Conservation (phyloP, 1,140 invertebrate species). For the Liolophura sinensis region DNA sequence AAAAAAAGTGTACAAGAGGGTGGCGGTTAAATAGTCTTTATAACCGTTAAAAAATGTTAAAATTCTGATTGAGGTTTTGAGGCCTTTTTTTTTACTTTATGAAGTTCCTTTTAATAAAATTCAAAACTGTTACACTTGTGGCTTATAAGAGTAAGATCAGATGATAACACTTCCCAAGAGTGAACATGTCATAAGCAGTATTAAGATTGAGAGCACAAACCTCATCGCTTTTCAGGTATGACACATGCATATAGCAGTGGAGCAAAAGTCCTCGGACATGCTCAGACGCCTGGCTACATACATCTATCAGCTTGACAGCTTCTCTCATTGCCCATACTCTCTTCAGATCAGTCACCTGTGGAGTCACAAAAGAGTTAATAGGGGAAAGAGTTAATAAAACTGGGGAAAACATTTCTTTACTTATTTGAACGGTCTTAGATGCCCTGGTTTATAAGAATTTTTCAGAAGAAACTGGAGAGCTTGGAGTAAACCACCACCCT, state of each 20-base stretch:
- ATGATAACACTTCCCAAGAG: no score
- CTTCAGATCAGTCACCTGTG: slow-evolving; percentile 21
- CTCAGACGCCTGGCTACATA: slow-evolving; percentile 21
- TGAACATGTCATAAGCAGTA: no score
- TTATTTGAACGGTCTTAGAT: not conserved
- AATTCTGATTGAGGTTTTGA: no score
- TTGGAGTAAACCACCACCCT: not conserved
- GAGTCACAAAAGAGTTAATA: slow-evolving; percentile 3
- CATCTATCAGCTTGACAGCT: slow-evolving; percentile 19
- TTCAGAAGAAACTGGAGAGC: not conserved
- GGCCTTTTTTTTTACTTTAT: no score
- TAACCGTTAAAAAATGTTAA: no score
- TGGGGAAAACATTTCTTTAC: not conserved
- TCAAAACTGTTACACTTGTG: no score
- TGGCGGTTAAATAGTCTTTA: no score
- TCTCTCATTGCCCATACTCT: slow-evolving; percentile 26
- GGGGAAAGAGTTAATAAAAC: not conserved
- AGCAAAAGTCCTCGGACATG: slow-evolving; percentile 20
- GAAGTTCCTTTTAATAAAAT: no score
- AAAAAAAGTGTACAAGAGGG: no score
- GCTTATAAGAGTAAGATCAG: no score
- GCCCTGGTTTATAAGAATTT: not conserved
- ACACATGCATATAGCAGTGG: slow-evolving; percentile 18
- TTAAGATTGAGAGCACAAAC: slow-evolving; percentile 8
- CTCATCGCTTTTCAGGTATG: slow-evolving; percentile 30